phyloP scores from a whole-genome alignment of 1,140 invertebrate species.

The Drosophila sproati region DNA sequence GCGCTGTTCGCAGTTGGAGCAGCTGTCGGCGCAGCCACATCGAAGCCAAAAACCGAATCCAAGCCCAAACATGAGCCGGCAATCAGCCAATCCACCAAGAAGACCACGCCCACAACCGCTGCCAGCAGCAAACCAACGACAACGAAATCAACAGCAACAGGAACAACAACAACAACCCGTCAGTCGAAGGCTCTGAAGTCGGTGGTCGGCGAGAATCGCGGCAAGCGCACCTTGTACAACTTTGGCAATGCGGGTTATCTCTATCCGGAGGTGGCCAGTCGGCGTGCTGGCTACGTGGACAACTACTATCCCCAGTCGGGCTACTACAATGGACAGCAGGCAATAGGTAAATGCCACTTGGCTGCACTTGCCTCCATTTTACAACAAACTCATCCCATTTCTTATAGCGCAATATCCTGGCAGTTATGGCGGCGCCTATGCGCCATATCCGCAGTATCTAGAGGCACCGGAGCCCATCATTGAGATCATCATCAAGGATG shows the following conservation, averaged over 20 bases:
- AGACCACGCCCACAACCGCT: slow-evolving; percentile 42
- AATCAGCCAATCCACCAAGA: slow-evolving; percentile 36
- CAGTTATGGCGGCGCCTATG: slow-evolving; percentile 51
- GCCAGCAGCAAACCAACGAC: slow-evolving; percentile 13
- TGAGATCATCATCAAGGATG: slow-evolving; percentile 95
- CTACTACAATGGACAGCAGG: slow-evolving; percentile 75
- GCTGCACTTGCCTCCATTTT: not conserved
- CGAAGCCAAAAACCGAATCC: slow-evolving; percentile 52
- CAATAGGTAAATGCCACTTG: slow-evolving; percentile 53
- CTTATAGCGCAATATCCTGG: slow-evolving; percentile 71
- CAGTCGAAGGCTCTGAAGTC: slow-evolving; percentile 64
- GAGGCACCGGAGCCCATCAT: slow-evolving; percentile 95
- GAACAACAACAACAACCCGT: slow-evolving; percentile 31
- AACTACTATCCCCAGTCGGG: slow-evolving; percentile 69
- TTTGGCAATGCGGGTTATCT: slow-evolving; percentile 76
- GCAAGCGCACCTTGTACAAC: slow-evolving; percentile 79
- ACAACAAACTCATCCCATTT: not conserved
- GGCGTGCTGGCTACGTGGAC: slow-evolving; percentile 70
- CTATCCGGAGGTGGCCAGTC: slow-evolving; percentile 71
- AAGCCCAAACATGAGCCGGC: slow-evolving; percentile 44
- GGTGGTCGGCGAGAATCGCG: slow-evolving; percentile 68
- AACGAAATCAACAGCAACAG: slow-evolving; percentile 11
- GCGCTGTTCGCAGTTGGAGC: slow-evolving; percentile 60
- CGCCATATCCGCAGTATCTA: slow-evolving; percentile 87
- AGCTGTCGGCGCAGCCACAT: slow-evolving; percentile 28